Base-by-base conservation (phyloP, 2,888 invertebrate genomes). In the Drosophila yooni region DNA sequence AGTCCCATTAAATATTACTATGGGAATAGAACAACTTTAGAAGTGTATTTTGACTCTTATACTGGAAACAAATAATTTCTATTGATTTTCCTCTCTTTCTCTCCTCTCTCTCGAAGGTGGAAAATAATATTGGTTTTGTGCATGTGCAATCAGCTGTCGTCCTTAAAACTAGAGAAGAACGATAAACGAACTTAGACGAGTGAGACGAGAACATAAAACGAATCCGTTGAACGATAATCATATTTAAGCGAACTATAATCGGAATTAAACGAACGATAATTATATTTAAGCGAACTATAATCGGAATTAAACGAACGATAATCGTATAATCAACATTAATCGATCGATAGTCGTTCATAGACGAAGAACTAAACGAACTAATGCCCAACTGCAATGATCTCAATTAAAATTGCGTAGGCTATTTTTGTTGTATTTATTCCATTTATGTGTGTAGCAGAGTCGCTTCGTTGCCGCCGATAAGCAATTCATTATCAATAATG, bases 401-500 rank as follows among this genome's bases (percentile, higher is more conserved):
- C 21, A 46, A 46, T 21, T 21, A 13, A 21, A 21, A 21, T 7
- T 18, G 34, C 2, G 29, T 25, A 53, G 38, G 46, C 50, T 63
- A 8, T 48, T 58, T 48, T 40, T 31, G 29, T 27, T 33, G 15
- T 46, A 46, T 43, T 58, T 70, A 54, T 69, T 62, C 51, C 62
- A 31, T 15, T 18, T 46, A 52, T 15, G 63, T 59, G 36, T 13
- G 18, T 15, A 36, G 6, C 21, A 38, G 13, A 3, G 15, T 25
- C 25, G 38, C 50, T 65, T 73, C 50, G 51, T 29, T 13, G 18
- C 48, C n/a, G 21, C 27, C 53, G 67, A 81, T 82, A 79, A 81
- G 75, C 63, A 40, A 10, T 21, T 33, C 46, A 66, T 61, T 75
- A 67, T 70, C 68, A 62, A 46, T 53, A 65, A 53, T 57, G n/a